Evolutionary conservation across 2,113 vertebrate genomes (phyloP).

Genomic region (Callopanchax toddi): DNA sequence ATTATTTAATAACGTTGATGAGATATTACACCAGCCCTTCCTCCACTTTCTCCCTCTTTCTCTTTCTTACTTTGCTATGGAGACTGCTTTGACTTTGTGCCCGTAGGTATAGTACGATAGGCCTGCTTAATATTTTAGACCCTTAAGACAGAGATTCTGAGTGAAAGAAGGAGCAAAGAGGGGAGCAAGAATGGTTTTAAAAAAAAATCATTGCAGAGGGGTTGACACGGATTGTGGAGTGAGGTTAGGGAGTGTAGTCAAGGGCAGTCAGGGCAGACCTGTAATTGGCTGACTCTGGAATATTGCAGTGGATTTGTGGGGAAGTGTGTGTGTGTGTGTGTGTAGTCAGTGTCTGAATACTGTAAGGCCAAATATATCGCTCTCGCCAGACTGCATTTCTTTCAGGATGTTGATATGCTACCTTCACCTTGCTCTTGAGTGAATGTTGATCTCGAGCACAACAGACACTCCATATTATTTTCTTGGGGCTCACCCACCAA

Average conservation of each 20-base stretch:
- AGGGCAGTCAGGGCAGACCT: conserved; percentile 70
- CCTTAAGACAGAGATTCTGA: conserved; percentile 48
- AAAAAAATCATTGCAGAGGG: conserved; percentile 51
- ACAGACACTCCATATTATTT: conserved; percentile 55
- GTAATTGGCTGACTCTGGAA: conserved; percentile 72
- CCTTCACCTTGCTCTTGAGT: conserved; percentile 47
- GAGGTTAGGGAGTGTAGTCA: conserved; percentile 65
- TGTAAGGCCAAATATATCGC: conserved; percentile 52
- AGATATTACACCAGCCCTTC: conserved; percentile 59
- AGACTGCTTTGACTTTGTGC: conserved; percentile 47
- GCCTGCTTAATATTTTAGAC: conserved; percentile 78
- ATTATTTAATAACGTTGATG: conserved; percentile 78
- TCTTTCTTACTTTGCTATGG: conserved; percentile 47
- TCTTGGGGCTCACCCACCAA: conserved; percentile 24
- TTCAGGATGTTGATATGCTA: conserved; percentile 57
- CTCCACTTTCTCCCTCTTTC: conserved; percentile 17
- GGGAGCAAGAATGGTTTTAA: conserved; percentile 33
- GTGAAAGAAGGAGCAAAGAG: conserved; percentile 43
- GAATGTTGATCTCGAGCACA: conserved; percentile 59
- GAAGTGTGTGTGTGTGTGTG: conserved; percentile 10
- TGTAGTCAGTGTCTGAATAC: conserved; percentile 47
- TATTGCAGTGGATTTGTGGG: conserved; percentile 34
- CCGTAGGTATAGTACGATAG: conserved; percentile 72
- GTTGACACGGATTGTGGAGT: conserved; percentile 69
- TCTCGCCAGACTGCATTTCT: conserved; percentile 49